Evolutionary conservation across 2,797 vertebrate species (phyloP), one percentile per base, ranked within the genome.

Genomic region (Acanthurus tractus): DNA sequence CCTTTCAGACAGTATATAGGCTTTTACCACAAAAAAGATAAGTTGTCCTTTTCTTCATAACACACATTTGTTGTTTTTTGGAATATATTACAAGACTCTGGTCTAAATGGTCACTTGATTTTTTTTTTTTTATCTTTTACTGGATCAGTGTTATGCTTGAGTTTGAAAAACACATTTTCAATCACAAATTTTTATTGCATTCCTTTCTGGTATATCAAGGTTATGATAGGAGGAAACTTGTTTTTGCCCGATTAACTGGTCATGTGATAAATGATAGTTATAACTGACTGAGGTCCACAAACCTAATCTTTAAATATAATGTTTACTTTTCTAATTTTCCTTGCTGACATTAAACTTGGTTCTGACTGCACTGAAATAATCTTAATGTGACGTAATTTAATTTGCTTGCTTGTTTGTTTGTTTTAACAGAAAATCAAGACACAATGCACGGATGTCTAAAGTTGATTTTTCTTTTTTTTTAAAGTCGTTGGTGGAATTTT

Each of bases 11-110:
- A 76, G 48, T 78, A 29, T 29, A 10, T 53, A 20, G 46, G 12
- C 25, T 44, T 23, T 58, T 34, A 59, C 54, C 42, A 1, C 36
- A 46, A 71, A 45, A 55, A 8, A 64, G 50, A 46, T 62, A 59
- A 74, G 68, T 46, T 38, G 17, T 45, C 34, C 15, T 50, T 49
- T 63, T 79, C 61, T 53, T 73, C 45, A 34, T 22, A 11, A 40
- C 25, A 63, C 72, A 78, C 50, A 25, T 70, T 45, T 20, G 10
- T 8, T 40, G 8, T 14, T 69, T 54, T 40, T 40, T 40, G 10
- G 38, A 40, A 40, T 11, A 8, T 40, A 10, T 8, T 10, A 8
- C 38, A 8, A 40, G 38, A 40, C 8, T 40, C 10, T 8, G 38
- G 10, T 40, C 8, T 10, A 40, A 40, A 40, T 40, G 8, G 1